Conservation (phyloP, 2,113 vertebrate species). For the Ibidorhyncha struthersii region DNA sequence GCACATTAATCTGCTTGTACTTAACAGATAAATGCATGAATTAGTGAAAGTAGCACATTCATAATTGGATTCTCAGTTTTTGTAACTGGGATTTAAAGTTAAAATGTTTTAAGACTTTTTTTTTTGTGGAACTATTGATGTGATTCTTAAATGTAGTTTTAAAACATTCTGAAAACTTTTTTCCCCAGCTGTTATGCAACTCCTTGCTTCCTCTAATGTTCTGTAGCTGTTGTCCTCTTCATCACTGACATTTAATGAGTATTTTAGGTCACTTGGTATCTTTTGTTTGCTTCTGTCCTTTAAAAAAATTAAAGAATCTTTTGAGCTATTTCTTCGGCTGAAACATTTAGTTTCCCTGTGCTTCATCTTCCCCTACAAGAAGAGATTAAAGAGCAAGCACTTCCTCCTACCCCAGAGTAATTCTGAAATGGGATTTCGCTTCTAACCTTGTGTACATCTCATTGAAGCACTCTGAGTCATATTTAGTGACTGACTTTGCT, state of each 20-base stretch:
- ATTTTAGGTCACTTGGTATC: not conserved
- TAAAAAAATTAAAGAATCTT: not conserved
- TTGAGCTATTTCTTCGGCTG: not conserved
- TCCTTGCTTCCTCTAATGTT: not conserved
- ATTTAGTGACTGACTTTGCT: not conserved
- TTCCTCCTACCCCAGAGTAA: not conserved
- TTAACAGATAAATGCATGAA: slow-evolving; percentile 35
- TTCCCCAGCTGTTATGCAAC: not conserved
- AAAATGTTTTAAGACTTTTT: not conserved
- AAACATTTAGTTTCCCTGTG: not conserved
- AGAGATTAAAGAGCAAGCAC: not conserved
- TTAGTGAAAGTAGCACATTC: not conserved
- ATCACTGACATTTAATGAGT: not conserved
- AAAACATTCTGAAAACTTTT: not conserved
- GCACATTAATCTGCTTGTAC: slow-evolving; percentile 14
- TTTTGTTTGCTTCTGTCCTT: not conserved
- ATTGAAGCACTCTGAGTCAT: not conserved
- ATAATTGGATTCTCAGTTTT: slow-evolving; percentile 33
- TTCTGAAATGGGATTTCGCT: not conserved
- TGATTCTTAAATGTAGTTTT: not conserved
- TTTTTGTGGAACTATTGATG: not conserved
- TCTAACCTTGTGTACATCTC: not conserved
- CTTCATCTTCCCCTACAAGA: not conserved
- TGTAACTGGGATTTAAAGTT: not conserved
- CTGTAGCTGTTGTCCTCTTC: not conserved